Base-by-base conservation (phyloP, 2,113 vertebrate genomes). In the Odocoileus hemionus region DNA sequence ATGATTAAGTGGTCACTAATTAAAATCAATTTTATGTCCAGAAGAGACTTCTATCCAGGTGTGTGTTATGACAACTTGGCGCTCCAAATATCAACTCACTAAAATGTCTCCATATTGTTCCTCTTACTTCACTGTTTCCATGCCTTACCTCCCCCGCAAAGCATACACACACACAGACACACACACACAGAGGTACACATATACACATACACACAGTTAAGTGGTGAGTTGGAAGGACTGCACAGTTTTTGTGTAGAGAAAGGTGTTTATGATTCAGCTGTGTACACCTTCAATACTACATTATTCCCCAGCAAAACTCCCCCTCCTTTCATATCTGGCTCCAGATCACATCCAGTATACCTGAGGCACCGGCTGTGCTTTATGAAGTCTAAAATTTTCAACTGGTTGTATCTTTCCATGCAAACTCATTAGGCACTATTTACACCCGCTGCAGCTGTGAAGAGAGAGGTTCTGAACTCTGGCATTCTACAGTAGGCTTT, bases 401-500 rank as follows among this genome's bases (percentile, higher is more conserved):
- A 97, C 98, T 98, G 99, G 98, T 98, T 98, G 98, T 98, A 98
- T 96, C 98, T 98, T 98, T 98, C 98, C 98, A 95, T 98, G 98
- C 98, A 99, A 98, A 99, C 99, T 99, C 99, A 99, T 99, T 99
- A 99, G 99, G 98, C 98, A 98, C 99, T 99, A 99, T 99, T 99
- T 99, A 99, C 98, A 98, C 98, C 98, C 98, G 90, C 98, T 98
- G 98, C 99, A 99, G 99, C 99, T 99, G 99, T 98, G 97, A 99
- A 98, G 99, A 98, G 99, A 99, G 99, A 98, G 99, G 98, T 99
- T 99, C 98, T 99, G 99, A 99, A 99, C 99, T 98, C 99, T 99
- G 99, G 99, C 98, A 98, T 99, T 99, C 98, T 99, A 98, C 99
- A 98, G 99, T 99, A 99, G 99, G 99, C 99, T 99, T 99, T 99